These are phyloP conservation scores for Ophonus ardosiacus DNA, from an alignment of 2,888 invertebrate species.

Conservation along the genomic window DNA sequence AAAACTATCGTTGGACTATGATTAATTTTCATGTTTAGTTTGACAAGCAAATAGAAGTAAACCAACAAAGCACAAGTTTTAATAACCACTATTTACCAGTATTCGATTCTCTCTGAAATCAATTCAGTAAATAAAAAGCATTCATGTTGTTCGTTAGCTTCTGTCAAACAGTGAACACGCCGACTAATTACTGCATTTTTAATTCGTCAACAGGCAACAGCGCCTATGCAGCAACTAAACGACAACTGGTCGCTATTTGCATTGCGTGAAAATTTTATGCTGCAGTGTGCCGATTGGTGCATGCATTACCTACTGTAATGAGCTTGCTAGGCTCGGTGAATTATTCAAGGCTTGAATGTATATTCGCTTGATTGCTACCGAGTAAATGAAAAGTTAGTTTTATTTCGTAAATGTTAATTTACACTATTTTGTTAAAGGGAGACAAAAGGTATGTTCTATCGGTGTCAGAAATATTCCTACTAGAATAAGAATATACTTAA, in stretches of 20 bases:
- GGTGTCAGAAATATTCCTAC: too few relatives aligned
- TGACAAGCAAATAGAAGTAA: background rate
- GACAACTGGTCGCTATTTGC: constrained; percentile 47
- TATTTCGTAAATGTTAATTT: background rate
- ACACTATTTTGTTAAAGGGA: too few relatives aligned
- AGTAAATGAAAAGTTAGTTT: constrained; percentile 38
- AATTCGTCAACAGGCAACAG: constrained; percentile 44
- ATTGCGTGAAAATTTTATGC: constrained; percentile 46
- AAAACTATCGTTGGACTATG: background rate
- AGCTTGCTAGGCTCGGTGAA: background rate
- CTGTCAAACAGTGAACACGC: constrained; percentile 13
- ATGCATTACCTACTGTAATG: constrained; percentile 32
- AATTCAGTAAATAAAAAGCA: constrained; percentile 8
- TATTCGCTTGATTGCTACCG: constrained; percentile 22
- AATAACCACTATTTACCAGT: background rate
- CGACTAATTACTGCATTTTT: constrained; percentile 52
- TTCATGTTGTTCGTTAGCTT: constrained; percentile 8
- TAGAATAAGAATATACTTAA: too few relatives aligned
- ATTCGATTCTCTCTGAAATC: background rate
- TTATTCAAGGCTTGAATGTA: constrained; percentile 7
- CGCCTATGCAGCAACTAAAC: constrained; percentile 21
- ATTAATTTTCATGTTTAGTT: background rate
- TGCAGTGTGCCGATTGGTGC: constrained; percentile 17
- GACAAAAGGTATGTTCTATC: too few relatives aligned
- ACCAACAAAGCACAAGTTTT: background rate